These are phyloP conservation scores for Beroe forskalii DNA, from an alignment of 37 sponge, comb jelly and placozoan genomes.

Conservation along the genomic window DNA sequence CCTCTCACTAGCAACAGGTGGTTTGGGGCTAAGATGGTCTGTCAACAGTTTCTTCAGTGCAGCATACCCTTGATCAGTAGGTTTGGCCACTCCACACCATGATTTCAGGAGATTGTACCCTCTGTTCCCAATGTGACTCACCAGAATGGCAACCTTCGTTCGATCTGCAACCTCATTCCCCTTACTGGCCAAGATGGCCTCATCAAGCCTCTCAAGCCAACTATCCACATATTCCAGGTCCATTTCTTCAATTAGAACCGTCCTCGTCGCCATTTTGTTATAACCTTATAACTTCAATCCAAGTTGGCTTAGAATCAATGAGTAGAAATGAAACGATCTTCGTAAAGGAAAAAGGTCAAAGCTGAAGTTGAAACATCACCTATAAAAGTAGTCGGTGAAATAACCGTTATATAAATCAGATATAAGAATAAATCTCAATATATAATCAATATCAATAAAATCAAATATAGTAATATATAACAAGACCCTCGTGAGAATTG, in stretches of 20 bases:
- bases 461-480: too few species aligned
- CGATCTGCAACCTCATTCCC: neutral
- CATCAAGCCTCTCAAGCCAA: neutral
- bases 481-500: too few species aligned
- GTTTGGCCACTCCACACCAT: neutral
- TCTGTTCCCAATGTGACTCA: neutral
- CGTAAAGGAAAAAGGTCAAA: too few species aligned
- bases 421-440: too few species aligned
- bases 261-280: conserved; percentile 31
- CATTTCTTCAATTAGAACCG: neutral
- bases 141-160: neutral
- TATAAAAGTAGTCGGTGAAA: neutral
- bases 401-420: too few species aligned
- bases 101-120: neutral
- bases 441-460: too few species aligned
- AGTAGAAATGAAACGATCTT: too few species aligned
- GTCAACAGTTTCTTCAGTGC: neutral
- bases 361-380: neutral
- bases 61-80: neutral
- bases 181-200: neutral
- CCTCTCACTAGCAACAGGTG: neutral
- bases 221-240: neutral
- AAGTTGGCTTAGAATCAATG: too few species aligned
- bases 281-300: too few species aligned
- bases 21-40: neutral